Evolutionary conservation across 1,140 invertebrate genomes (phyloP).

Genomic region (Episyrphus balteatus): DNA sequence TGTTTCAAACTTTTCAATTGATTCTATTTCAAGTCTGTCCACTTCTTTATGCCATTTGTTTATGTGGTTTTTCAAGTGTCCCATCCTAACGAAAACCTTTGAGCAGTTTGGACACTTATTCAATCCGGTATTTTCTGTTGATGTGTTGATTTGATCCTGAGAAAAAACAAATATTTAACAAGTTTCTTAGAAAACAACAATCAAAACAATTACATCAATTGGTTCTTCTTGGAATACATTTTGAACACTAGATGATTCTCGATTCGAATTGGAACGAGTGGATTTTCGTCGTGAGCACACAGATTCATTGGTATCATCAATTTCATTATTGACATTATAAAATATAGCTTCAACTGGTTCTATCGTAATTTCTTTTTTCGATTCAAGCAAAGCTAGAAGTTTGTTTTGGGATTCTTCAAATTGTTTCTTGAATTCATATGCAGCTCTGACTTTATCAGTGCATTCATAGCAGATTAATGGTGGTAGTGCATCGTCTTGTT

Average conservation of each 20-base stretch:
- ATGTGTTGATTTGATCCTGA: background rate
- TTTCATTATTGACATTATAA: background rate
- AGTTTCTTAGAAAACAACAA: no score
- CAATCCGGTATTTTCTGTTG: background rate
- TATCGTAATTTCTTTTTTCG: background rate
- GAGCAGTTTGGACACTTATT: background rate
- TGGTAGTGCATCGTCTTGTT: background rate
- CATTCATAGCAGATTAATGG: slow-evolving; percentile 1
- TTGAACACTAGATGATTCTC: background rate
- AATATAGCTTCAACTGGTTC: background rate
- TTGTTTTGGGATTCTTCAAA: slow-evolving; percentile 1
- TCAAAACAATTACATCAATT: no score
- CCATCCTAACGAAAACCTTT: background rate
- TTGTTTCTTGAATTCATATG: slow-evolving; percentile 1
- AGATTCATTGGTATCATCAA: background rate
- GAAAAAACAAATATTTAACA: background rate
- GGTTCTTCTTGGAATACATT: no score
- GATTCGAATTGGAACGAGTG: background rate
- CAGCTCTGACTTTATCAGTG: background rate
- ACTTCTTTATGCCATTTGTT: background rate
- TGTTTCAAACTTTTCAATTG: background rate
- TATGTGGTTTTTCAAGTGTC: background rate
- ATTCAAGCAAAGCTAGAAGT: background rate
- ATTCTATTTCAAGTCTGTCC: background rate
- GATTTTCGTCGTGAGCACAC: background rate